phyloP scores from a whole-genome alignment of 2,888 invertebrate genomes.

The Smittia sp. region DNA sequence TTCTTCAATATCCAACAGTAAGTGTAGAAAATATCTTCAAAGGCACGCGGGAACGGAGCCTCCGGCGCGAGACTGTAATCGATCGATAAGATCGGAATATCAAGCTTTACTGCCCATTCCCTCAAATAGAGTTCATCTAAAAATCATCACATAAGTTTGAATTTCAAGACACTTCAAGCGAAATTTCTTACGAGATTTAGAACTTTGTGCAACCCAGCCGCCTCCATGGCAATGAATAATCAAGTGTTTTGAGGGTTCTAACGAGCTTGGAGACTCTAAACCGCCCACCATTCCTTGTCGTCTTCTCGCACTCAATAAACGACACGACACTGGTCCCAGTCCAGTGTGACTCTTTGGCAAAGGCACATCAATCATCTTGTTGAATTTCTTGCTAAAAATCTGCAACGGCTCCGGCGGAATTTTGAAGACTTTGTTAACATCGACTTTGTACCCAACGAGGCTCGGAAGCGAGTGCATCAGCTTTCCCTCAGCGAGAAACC shows the following conservation, averaged over 20 bases:
- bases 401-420: conserved; percentile 76
- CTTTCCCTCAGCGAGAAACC: conserved; percentile 72
- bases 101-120: conserved; percentile 83
- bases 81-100: conserved; percentile 87
- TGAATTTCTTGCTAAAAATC: conserved; percentile 55
- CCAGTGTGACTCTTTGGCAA: conserved; percentile 85
- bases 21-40: conserved; percentile 90
- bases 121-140: conserved; percentile 82
- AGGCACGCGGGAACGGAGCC: conserved; percentile 90
- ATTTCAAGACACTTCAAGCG: too few relatives aligned
- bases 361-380: conserved; percentile 66
- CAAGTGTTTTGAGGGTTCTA: conserved; percentile 63
- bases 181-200: conserved; percentile 73
- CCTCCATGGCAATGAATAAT: conserved; percentile 94
- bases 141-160: background rate
- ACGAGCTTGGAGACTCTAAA: conserved; percentile 51
- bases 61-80: conserved; percentile 96
- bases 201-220: conserved; percentile 96
- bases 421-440: conserved; percentile 80
- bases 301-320: conserved; percentile 77
- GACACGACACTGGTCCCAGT: conserved; percentile 74
- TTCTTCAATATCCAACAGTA: conserved; percentile 93
- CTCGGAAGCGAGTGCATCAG: conserved; percentile 77
- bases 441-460: conserved; percentile 75
- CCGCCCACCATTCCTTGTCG: conserved; percentile 70